Conservation (phyloP, 2,113 vertebrate species). For the Microcebus ravelobensis region DNA sequence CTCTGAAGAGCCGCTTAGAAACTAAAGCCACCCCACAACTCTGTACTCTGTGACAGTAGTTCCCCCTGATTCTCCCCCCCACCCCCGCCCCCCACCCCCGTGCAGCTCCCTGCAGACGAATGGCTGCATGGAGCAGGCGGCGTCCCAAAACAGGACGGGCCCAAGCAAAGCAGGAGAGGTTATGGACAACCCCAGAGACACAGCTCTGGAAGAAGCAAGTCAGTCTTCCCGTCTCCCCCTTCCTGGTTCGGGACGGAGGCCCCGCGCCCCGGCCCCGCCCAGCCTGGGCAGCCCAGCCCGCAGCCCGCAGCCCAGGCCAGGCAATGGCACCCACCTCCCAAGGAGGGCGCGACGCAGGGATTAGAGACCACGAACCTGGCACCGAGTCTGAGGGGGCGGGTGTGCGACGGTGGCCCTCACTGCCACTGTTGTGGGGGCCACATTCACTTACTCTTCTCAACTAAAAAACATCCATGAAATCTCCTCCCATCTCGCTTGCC, state of each 20-base stretch:
- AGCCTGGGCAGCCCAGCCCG: rapidly evolving
- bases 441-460: neutral
- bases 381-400: rapidly evolving
- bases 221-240: neutral
- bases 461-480: neutral
- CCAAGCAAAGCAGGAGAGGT: neutral
- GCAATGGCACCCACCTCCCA: rapidly evolving
- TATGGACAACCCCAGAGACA: neutral
- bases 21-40: neutral
- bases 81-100: too few relatives aligned
- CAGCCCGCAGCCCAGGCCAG: rapidly evolving
- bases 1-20: neutral
- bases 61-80: too few relatives aligned
- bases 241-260: neutral
- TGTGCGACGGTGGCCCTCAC: rapidly evolving
- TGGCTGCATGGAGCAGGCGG: too few relatives aligned
- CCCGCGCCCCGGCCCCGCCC: rapidly evolving
- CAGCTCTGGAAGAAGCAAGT: neutral
- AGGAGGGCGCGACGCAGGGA: rapidly evolving
- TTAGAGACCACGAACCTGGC: neutral
- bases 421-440: neutral
- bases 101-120: neutral
- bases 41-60: neutral
- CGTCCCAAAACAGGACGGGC: neutral
- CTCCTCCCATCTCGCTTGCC: neutral